Evolutionary conservation across 2,888 invertebrate genomes (phyloP), one percentile per base, ranked within the genome.

Genomic region (Nesidiocoris tenuis): DNA sequence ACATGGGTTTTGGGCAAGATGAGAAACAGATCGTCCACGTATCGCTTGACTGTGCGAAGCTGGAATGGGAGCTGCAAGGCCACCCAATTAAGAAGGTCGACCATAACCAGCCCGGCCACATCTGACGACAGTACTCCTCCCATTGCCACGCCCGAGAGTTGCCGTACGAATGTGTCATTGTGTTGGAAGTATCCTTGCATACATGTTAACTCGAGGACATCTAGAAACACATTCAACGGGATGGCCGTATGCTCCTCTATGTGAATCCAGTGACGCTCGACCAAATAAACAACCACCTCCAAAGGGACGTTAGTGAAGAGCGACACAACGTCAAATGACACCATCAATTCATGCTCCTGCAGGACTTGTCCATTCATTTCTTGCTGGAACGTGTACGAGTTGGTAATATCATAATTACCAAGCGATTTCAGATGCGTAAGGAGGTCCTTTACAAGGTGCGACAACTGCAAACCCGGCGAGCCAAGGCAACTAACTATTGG

Each of bases 161-260:
- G 64, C n/a, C n/a, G 23, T 5, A 64, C 64, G n/a, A 64, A 64
- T n/a, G 5, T 24, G 24, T 64, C 64, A 16, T 64, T 23, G 24
- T 64, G 25, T 17, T 64, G 23, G 24, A 64, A 64, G 17, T 23
- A 64, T 3, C 64, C 64, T 21, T 64, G 17, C 64, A 22, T 64
- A 5, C 9, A 2, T 9, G 64, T 64, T 2, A 64, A 17, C 17
- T 64, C 23, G n/a, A 64, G n/a, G 3, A 23, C 24, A n/a, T 64
- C 64, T 2, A 64, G 24, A 24, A 64, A n/a, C n/a, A n/a, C n/a
- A n/a, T n/a, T n/a, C n/a, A n/a, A n/a, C n/a, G n/a, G n/a, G n/a
- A n/a, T n/a, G n/a, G n/a, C n/a, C n/a, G n/a, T n/a, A n/a, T n/a
- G n/a, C n/a, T n/a, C n/a, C n/a, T n/a, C n/a, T n/a, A n/a, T n/a